Evolutionary conservation across 2,888 invertebrate species (phyloP).

Genomic region (Heliconius cydno): DNA sequence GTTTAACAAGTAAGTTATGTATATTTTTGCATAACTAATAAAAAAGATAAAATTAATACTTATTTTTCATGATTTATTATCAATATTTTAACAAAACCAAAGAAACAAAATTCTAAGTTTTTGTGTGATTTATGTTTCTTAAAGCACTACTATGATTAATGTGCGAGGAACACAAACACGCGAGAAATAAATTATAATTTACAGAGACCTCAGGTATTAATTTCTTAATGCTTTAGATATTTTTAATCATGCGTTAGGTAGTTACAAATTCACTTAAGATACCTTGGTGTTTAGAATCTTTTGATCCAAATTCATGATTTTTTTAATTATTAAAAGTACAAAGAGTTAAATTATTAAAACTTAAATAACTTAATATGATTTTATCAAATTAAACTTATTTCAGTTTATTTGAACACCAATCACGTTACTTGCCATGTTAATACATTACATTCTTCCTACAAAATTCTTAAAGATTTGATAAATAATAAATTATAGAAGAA

Average conservation of each 20-base stretch:
- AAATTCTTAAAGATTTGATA: background rate
- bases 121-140: background rate
- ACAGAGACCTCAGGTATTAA: background rate
- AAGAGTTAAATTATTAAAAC: background rate
- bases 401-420: background rate
- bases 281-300: background rate
- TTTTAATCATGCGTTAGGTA: background rate
- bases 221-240: background rate
- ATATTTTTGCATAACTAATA: too few species aligned
- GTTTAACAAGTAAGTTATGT: constrained; percentile 85
- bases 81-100: background rate
- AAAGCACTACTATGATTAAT: constrained; percentile 2
- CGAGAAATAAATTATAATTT: constrained; percentile 36
- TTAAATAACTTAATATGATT: background rate
- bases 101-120: background rate
- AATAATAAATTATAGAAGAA: background rate
- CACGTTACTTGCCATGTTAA: background rate
- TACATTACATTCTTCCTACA: background rate
- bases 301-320: too few species aligned
- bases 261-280: background rate
- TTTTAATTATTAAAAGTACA: too few species aligned
- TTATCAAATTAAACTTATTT: background rate
- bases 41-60: too few species aligned
- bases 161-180: constrained; percentile 20
- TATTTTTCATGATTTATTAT: too few species aligned